phyloP scores from a whole-genome alignment of 35 echinoderm and acorn worm genomes.

The Amphiura filiformis region DNA sequence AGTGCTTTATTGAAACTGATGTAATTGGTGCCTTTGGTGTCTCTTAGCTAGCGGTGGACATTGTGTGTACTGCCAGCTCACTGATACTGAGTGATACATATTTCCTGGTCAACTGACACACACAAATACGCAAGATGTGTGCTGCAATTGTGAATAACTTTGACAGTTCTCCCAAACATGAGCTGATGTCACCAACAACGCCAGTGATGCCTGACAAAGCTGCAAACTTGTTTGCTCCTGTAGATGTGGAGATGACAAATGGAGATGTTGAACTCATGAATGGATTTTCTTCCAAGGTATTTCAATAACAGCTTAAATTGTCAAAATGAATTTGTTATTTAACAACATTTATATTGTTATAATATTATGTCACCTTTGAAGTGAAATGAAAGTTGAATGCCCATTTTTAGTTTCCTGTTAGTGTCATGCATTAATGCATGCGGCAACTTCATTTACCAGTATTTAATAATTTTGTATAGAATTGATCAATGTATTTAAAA shows the following conservation, averaged over 20 bases:
- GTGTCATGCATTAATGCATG: no score
- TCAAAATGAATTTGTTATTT: no score
- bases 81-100: no score
- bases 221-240: conserved; percentile 73
- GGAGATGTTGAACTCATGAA: conserved; percentile 49
- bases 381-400: no score
- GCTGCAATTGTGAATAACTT: conserved; percentile 88
- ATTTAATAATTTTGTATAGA: no score
- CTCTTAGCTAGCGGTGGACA: not conserved
- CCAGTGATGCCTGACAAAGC: conserved; percentile 60
- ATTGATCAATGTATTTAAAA: no score
- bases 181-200: conserved; percentile 82
- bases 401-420: no score
- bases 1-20: not conserved
- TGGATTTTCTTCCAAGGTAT: conserved; percentile 67
- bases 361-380: no score
- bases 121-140: conserved; percentile 75
- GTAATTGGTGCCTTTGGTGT: not conserved
- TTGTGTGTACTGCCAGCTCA: not conserved
- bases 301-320: no score
- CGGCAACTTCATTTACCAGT: no score
- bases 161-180: conserved; percentile 50
- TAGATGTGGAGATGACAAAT: conserved; percentile 44
- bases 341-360: no score
- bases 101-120: no score